Conservation (phyloP, 2,888 invertebrate species). For the Drosophila aldrichi region DNA sequence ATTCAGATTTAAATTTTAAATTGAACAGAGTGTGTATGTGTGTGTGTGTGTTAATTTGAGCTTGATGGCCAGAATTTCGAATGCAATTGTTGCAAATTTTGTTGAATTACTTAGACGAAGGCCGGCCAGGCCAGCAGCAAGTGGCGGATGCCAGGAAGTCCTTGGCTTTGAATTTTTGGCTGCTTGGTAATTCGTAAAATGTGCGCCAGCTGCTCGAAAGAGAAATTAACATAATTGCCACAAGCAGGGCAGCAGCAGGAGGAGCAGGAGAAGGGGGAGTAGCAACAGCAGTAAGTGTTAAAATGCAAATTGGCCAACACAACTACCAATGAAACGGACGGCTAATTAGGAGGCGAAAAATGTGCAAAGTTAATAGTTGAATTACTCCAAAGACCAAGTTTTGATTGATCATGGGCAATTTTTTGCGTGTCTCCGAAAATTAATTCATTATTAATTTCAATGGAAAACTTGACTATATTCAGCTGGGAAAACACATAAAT, state of each 20-base stretch:
- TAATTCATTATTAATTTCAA: conserved; percentile 35
- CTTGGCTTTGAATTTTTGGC: conserved; percentile 62
- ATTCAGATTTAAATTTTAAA: background rate
- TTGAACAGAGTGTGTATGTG: background rate
- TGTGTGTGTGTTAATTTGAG: conserved; percentile 33
- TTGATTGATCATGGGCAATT: conserved; percentile 40
- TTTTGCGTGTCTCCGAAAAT: conserved; percentile 34
- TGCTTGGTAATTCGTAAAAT: conserved; percentile 65
- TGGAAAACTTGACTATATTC: conserved; percentile 9
- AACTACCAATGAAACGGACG: conserved; percentile 22
- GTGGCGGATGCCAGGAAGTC: conserved; percentile 9
- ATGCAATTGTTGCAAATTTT: conserved; percentile 66
- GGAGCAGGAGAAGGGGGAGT: background rate
- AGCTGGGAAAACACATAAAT: conserved; percentile 11
- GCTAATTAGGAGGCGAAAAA: conserved; percentile 56
- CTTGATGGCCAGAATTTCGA: conserved; percentile 54
- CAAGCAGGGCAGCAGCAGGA: background rate
- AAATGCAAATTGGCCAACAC: conserved; percentile 45
- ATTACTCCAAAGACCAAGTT: conserved; percentile 26
- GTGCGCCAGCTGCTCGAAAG: conserved; percentile 61
- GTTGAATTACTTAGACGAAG: conserved; percentile 48
- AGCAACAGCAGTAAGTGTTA: conserved; percentile 20
- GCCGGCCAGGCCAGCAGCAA: conserved; percentile 16
- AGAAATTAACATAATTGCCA: conserved; percentile 70
- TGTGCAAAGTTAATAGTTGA: conserved; percentile 25